Percentiles rank a stretch among this genome's conserved stretches.
Evolutionary conservation across 30 jellyfish, hydroid and myxozoan species (phyloP).

Genomic region (Chrysaora quinquecirrha): DNA sequence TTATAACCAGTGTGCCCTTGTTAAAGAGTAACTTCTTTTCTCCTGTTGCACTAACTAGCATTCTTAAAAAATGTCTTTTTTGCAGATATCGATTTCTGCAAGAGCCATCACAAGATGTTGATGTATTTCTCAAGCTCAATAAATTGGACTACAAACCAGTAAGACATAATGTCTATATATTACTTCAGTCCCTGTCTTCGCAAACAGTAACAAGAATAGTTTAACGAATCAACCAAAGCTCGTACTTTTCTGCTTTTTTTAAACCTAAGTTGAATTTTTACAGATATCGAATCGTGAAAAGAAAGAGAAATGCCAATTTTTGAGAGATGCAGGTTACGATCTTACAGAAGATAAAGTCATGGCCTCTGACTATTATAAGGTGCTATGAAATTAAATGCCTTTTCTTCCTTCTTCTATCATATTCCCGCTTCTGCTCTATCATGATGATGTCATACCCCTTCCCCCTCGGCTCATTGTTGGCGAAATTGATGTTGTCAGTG

Average conservation of each 20-base stretch:
- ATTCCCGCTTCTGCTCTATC: too few relatives aligned
- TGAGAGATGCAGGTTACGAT: slow-evolving; percentile 75
- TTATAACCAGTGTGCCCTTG: too few relatives aligned
- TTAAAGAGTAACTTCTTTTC: too few relatives aligned
- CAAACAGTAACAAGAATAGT: too few relatives aligned
- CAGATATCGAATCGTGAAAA: slow-evolving; percentile 60
- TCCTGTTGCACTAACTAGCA: too few relatives aligned
- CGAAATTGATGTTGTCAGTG: too few relatives aligned
- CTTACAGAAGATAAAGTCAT: slow-evolving; percentile 48
- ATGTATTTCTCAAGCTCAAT: slow-evolving; percentile 56
- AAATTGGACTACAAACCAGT: slow-evolving; percentile 66
- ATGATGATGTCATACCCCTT: too few relatives aligned
- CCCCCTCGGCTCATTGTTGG: too few relatives aligned
- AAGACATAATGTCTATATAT: too few relatives aligned
- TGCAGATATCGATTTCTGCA: slow-evolving; percentile 82
- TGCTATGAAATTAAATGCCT: not conserved
- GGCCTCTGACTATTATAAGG: slow-evolving; percentile 78
- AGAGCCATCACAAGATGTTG: slow-evolving; percentile 60
- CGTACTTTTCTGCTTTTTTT: not conserved
- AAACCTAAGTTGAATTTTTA: not conserved
- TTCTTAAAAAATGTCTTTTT: not conserved
- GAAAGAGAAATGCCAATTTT: not conserved
- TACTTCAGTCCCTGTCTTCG: too few relatives aligned
- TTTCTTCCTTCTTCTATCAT: not conserved
- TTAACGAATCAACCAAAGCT: not conserved